phyloP scores from a whole-genome alignment of 2,888 invertebrate genomes.

The Cryptocephalus moraei region DNA sequence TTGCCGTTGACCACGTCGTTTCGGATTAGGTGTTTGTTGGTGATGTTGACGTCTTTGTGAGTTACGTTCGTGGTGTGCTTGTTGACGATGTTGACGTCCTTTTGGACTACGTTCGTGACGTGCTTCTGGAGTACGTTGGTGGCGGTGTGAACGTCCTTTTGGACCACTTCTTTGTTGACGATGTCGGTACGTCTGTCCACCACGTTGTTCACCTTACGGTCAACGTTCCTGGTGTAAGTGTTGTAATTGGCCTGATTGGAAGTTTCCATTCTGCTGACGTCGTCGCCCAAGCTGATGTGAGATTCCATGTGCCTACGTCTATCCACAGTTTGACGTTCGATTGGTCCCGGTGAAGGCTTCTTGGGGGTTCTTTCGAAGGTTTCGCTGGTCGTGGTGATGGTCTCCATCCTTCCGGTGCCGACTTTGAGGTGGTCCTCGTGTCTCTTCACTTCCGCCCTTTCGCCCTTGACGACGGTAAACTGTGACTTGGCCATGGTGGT shows the following conservation, averaged over 20 bases:
- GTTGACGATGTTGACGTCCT: constrained; percentile 10
- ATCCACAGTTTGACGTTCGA: constrained; percentile 24
- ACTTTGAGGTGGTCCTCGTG: constrained; percentile 43
- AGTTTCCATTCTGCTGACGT: constrained; percentile 43
- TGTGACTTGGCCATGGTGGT: constrained; percentile 39
- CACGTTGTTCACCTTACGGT: constrained; percentile 16
- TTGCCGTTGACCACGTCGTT: constrained; percentile 9
- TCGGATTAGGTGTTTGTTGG: constrained; percentile 9
- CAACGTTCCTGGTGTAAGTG: constrained; percentile 28
- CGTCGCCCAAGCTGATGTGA: constrained; percentile 51
- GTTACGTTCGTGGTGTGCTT: not conserved
- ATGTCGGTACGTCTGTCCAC: constrained; percentile 10
- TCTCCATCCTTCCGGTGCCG: constrained; percentile 43
- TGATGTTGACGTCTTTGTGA: constrained; percentile 4
- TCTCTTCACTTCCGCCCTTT: constrained; percentile 39
- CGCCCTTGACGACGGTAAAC: constrained; percentile 39
- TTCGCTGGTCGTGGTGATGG: constrained; percentile 41
- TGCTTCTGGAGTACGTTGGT: constrained; percentile 48
- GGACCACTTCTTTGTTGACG: constrained; percentile 7
- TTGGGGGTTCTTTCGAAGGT: constrained; percentile 45
- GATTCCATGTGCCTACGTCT: constrained; percentile 57
- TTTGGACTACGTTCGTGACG: constrained; percentile 26
- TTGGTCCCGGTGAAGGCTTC: constrained; percentile 39
- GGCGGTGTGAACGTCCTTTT: not conserved
- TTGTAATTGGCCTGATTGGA: constrained; percentile 50